Conservation (phyloP, 2,113 vertebrate species). For the Theropithecus gelada region DNA sequence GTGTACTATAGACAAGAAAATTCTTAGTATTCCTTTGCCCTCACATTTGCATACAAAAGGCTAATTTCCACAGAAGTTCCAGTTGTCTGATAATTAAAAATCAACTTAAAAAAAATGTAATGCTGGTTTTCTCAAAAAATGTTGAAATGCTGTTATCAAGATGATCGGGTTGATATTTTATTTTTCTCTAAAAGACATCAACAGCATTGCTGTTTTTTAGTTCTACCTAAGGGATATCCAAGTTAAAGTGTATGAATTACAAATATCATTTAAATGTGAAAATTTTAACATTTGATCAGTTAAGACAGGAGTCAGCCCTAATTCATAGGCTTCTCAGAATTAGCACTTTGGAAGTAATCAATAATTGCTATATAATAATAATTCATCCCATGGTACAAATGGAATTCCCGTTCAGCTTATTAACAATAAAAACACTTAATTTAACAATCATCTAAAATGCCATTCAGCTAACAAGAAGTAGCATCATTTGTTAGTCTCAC, state of each 20-base stretch:
- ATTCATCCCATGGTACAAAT: neutral
- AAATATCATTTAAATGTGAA: neutral
- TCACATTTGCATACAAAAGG: neutral
- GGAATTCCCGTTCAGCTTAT: neutral
- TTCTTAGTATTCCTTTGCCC: neutral
- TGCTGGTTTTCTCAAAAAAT: neutral
- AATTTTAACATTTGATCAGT: neutral
- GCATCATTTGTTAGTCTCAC: neutral
- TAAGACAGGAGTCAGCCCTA: neutral
- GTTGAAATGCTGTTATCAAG: neutral
- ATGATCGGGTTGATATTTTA: neutral
- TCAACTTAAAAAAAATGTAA: neutral
- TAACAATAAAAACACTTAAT: neutral
- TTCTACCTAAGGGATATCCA: neutral
- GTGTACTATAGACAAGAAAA: neutral
- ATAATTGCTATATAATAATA: constrained; percentile 26
- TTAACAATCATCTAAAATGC: constrained; percentile 43
- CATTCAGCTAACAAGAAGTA: neutral
- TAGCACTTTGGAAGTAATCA: constrained; percentile 1
- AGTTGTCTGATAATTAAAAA: neutral
- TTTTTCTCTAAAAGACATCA: neutral
- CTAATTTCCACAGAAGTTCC: neutral
- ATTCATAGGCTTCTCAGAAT: neutral
- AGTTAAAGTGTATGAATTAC: neutral
- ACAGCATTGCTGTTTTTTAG: neutral